Evolutionary conservation across 2,888 invertebrate species (phyloP), one percentile per base, ranked within the genome.

Genomic region (Oscheius sp.): DNA sequence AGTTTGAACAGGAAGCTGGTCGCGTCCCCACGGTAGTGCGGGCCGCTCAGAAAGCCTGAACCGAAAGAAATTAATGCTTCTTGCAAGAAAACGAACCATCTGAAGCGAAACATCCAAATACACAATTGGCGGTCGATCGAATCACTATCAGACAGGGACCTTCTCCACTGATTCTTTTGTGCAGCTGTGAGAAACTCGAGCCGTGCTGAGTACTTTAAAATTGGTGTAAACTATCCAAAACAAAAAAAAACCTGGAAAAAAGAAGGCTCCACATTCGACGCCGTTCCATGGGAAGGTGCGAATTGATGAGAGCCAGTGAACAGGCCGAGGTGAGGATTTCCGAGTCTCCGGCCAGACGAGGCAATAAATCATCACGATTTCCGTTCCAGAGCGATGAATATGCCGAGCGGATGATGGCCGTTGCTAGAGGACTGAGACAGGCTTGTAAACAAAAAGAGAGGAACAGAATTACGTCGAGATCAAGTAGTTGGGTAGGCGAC

Each of bases 51-150:
- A 71, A 84, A 81, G 2, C 83, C 83, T 77, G 50, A 33, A 58
- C 59, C 11, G 63, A 35, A 63, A 50, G n/a, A 32, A 59, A 21
- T 21, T 21, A 42, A 53, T 42, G 59, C 5, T 10, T n/a, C 35
- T 21, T 13, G 53, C 63, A 5, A 33, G 32, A 57, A 50, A 59
- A 32, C 65, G 29, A 35, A 78, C 84, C 82, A 10, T 79, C 70
- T 0, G 95, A 92, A 0, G 95, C 94, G 91, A 93, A 96, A 11
- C 95, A 96, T 1, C 96, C 96, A 91, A 96, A 96, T 50, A 95
- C 93, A 89, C 94, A 92, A 9, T 94, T 94, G 9, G 75, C 74
- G 78, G 92, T 92, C 88, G 95, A 94, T 77, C 88, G 88, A 2
- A 96, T 91, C 53, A 96, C 93, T 3, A 96, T 90, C 1, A 96